phyloP scores from a whole-genome alignment of 1,140 invertebrate species.

The Cataglyphis hispanica region DNA sequence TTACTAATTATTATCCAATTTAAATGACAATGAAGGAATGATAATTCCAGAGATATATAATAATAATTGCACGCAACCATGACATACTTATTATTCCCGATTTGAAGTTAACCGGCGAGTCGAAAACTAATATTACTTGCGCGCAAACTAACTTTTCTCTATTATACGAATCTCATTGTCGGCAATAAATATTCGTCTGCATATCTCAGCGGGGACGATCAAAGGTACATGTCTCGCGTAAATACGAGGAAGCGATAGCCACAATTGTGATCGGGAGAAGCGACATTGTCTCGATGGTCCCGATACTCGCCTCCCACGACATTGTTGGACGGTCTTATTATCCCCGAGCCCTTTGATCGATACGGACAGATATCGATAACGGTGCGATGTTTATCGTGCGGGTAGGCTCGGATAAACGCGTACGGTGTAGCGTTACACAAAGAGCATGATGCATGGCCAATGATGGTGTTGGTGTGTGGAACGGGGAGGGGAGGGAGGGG shows the following conservation, averaged over 20 bases:
- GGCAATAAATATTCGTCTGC: constrained; percentile 43
- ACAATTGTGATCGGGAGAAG: constrained; percentile 55
- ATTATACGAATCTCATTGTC: background rate
- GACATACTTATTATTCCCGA: background rate
- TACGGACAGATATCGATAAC: constrained; percentile 75
- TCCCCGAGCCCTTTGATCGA: constrained; percentile 71
- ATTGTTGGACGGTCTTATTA: constrained; percentile 71
- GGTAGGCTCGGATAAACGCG: constrained; percentile 71
- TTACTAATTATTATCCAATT: background rate
- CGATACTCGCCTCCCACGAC: constrained; percentile 67
- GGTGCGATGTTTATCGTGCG: constrained; percentile 71
- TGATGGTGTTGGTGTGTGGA: constrained; percentile 39
- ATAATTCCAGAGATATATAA: background rate
- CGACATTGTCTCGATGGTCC: constrained; percentile 59
- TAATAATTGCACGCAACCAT: constrained; percentile 11
- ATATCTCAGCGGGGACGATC: constrained; percentile 29
- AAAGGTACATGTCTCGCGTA: constrained; percentile 44
- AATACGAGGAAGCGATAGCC: constrained; percentile 52
- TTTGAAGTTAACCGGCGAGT: constrained; percentile 27
- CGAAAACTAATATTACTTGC: background rate
- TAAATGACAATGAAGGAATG: background rate
- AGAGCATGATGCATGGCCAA: constrained; percentile 70
- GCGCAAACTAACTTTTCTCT: background rate
- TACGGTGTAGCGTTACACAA: constrained; percentile 75
- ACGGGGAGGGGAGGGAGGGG: no score